Evolutionary conservation across 1,140 invertebrate species (phyloP).

Genomic region (Drosophila ironensis): DNA sequence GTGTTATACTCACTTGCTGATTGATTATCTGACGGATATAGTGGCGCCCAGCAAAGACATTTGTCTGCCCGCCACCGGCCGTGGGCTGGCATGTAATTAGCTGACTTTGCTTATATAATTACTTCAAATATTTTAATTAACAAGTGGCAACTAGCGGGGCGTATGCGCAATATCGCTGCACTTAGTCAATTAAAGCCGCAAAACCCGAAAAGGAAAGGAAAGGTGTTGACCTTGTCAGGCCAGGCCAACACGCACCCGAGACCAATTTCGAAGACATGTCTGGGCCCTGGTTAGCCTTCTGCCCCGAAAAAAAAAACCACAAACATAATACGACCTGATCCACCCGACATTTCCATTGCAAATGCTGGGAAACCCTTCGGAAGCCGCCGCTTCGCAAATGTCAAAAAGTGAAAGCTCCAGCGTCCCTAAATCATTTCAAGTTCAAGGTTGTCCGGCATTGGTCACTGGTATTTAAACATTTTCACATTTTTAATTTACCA

Average conservation of each 20-base stretch:
- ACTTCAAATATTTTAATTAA: constrained; percentile 73
- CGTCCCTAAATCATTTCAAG: constrained; percentile 50
- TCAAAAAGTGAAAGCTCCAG: constrained; percentile 56
- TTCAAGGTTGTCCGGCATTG: constrained; percentile 68
- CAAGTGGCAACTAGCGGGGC: constrained; percentile 55
- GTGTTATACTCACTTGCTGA: no score
- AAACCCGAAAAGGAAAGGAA: constrained; percentile 62
- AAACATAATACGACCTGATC: not conserved
- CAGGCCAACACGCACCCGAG: constrained; percentile 40
- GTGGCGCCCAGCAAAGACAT: constrained; percentile 12
- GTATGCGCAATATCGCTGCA: constrained; percentile 64
- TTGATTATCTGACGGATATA: not conserved
- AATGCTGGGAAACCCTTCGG: constrained; percentile 46
- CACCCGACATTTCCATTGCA: constrained; percentile 33
- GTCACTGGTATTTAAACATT: constrained; percentile 58
- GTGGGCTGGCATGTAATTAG: constrained; percentile 23
- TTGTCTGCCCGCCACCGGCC: not conserved
- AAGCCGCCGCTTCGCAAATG: constrained; percentile 14
- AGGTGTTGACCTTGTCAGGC: constrained; percentile 74
- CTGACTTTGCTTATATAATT: constrained; percentile 60
- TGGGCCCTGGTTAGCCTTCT: constrained; percentile 57
- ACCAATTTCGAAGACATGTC: constrained; percentile 20
- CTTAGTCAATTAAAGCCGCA: constrained; percentile 59
- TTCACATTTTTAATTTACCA: constrained; percentile 11
- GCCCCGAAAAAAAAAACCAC: not conserved